phyloP scores from a whole-genome alignment of 2,888 invertebrate species.

The Lobophora halterata region DNA sequence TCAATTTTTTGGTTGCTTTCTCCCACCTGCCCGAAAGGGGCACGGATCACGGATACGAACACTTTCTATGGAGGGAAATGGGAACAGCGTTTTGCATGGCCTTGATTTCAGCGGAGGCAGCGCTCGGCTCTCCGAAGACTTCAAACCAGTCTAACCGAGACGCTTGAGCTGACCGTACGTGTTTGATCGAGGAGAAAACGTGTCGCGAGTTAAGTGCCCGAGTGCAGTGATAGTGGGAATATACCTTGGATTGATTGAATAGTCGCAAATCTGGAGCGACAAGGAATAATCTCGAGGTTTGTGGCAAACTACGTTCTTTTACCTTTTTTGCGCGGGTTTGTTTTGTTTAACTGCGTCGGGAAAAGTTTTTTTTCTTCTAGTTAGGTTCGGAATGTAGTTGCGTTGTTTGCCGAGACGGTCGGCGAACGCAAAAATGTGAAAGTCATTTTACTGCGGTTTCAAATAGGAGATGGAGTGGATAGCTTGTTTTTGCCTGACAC shows the following conservation, averaged over 20 bases:
- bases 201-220: conserved; percentile 55
- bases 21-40: conserved; percentile 75
- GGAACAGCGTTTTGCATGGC: conserved; percentile 74
- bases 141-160: conserved; percentile 54
- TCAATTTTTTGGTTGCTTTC: conserved; percentile 75
- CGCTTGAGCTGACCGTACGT: too few relatives aligned
- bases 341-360: conserved; percentile 42
- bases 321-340: conserved; percentile 33
- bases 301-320: conserved; percentile 30
- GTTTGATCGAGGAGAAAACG: too few relatives aligned
- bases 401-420: conserved; percentile 21
- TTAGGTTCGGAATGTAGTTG: conserved; percentile 24
- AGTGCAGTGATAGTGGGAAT: conserved; percentile 44
- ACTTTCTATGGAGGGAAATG: conserved; percentile 76
- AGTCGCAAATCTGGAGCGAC: conserved; percentile 67
- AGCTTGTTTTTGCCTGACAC: conserved; percentile 21
- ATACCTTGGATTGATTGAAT: conserved; percentile 52
- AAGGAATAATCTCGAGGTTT: conserved; percentile 56
- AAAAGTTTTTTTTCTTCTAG: conserved; percentile 19
- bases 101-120: conserved; percentile 62
- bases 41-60: conserved; percentile 74
- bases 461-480: conserved; percentile 21
- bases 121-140: conserved; percentile 39
- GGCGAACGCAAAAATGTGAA: conserved; percentile 56
- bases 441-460: conserved; percentile 44